Evolutionary conservation across 2,888 invertebrate genomes (phyloP).

Genomic region (Pristionchus arcanus): DNA sequence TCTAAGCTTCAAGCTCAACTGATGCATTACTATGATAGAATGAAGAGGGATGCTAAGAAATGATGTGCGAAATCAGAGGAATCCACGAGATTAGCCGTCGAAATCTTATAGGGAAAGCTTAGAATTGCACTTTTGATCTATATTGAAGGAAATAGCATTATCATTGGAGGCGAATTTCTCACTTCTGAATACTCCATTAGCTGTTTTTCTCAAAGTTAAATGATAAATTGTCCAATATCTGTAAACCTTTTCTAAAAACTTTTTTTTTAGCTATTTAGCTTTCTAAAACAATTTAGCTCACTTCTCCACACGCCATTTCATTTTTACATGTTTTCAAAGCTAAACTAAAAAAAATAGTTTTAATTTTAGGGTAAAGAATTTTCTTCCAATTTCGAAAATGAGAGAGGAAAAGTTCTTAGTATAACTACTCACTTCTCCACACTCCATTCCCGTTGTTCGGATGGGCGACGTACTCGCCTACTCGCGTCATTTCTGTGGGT

Average conservation of each 20-base stretch:
- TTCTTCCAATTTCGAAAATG: too few species aligned
- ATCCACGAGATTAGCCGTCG: not conserved
- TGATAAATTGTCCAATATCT: too few species aligned
- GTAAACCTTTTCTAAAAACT: too few species aligned
- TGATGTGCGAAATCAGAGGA: not conserved
- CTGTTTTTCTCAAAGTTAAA: too few species aligned
- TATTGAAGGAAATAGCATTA: not conserved
- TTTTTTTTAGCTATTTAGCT: too few species aligned
- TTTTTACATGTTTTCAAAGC: too few species aligned
- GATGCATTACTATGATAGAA: slow-evolving; percentile 11
- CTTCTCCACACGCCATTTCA: too few species aligned
- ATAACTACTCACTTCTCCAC: slow-evolving; percentile 13
- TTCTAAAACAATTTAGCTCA: too few species aligned
- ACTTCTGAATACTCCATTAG: too few species aligned
- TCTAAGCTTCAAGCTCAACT: not conserved
- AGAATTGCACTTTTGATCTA: not conserved
- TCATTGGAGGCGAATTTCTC: not conserved
- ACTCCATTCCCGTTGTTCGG: not conserved
- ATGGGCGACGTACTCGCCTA: not conserved
- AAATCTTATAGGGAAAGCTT: not conserved
- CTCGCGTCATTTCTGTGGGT: not conserved
- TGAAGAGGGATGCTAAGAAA: not conserved
- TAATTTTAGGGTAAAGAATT: too few species aligned
- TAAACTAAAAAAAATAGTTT: too few species aligned
- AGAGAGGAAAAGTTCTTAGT: not conserved